phyloP scores from a whole-genome alignment of 1,140 invertebrate genomes.

The Argopecten irradians region DNA sequence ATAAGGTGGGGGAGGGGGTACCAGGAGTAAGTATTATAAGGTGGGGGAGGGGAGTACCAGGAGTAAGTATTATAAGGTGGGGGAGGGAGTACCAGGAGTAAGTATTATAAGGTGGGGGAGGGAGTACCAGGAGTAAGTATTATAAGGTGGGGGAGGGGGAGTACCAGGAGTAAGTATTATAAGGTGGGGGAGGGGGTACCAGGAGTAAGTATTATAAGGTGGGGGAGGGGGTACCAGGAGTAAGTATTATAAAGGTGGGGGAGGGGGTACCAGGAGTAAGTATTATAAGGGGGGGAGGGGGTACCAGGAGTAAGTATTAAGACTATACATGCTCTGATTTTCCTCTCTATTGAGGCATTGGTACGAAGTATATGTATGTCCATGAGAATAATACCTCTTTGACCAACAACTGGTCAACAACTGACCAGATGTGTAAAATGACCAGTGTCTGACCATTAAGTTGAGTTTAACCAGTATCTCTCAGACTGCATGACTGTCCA shows the following conservation, averaged over 20 bases:
- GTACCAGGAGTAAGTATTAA: neutral
- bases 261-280: neutral
- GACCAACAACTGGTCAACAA: too few relatives aligned
- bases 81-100: too few relatives aligned
- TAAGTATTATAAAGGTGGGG: neutral
- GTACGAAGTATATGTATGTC: too few relatives aligned
- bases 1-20: too few relatives aligned
- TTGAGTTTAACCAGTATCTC: too few relatives aligned
- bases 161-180: too few relatives aligned
- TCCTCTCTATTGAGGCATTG: neutral
- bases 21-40: too few relatives aligned
- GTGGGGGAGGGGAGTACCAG: neutral
- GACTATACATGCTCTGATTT: neutral
- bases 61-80: neutral
- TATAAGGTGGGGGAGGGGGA: neutral
- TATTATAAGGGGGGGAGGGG: neutral
- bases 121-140: neutral
- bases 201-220: neutral
- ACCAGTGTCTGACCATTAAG: too few relatives aligned
- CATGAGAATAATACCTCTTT: too few relatives aligned
- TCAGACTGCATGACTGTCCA: too few relatives aligned
- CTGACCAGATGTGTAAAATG: too few relatives aligned
- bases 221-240: too few relatives aligned
- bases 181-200: neutral
- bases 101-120: neutral